Conservation (phyloP, 2,797 vertebrate genomes). For the Onychomys torridus region DNA sequence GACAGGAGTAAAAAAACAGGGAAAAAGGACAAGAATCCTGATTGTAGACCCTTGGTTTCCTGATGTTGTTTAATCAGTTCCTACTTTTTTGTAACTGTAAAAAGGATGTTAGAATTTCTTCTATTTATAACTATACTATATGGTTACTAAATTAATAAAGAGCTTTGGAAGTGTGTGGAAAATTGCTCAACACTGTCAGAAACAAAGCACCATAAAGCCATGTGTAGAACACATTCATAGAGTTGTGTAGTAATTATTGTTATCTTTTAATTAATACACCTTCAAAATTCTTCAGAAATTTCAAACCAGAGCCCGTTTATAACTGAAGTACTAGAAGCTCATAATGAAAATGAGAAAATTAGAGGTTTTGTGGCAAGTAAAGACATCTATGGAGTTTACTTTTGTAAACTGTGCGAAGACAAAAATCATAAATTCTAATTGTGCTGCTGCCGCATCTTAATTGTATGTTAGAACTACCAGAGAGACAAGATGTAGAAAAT, state of each 20-base stretch:
- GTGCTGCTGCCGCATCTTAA: neutral
- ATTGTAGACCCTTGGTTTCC: neutral
- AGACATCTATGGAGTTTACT: neutral
- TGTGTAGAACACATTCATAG: neutral
- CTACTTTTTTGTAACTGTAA: neutral
- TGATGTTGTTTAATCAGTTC: neutral
- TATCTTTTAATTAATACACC: neutral
- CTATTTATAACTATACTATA: neutral
- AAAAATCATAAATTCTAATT: neutral
- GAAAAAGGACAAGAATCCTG: neutral
- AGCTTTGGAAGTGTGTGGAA: neutral
- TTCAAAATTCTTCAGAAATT: neutral
- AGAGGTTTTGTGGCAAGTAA: neutral
- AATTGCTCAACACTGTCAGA: neutral
- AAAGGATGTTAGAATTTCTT: neutral
- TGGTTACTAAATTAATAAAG: neutral
- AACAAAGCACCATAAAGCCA: neutral
- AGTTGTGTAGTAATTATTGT: neutral
- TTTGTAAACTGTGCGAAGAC: neutral
- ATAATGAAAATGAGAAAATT: constrained; percentile 2
- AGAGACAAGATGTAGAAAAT: neutral
- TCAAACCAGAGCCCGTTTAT: neutral
- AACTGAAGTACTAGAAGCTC: neutral
- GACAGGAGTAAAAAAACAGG: accelerated
- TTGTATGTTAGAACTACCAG: neutral